These are phyloP conservation scores for Nomia melanderi DNA, from an alignment of 1,140 invertebrate species.

Conservation along the genomic window DNA sequence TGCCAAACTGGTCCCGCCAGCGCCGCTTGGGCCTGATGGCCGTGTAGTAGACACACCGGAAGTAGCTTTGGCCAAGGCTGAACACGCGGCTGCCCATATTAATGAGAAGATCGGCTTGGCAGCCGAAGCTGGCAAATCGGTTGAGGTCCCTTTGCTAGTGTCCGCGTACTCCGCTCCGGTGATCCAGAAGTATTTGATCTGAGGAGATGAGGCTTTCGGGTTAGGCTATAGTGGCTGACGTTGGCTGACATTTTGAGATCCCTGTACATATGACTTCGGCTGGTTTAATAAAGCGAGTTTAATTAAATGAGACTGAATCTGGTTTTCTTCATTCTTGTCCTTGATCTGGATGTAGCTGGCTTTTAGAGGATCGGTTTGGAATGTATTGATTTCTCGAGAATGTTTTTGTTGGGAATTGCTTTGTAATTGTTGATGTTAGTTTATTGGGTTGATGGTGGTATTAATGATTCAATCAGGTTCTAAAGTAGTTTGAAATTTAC, in stretches of 20 bases:
- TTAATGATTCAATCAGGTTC: too few relatives aligned
- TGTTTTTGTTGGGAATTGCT: too few relatives aligned
- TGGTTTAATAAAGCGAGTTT: constrained; percentile 6
- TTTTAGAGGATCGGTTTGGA: too few relatives aligned
- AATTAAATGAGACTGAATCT: neutral
- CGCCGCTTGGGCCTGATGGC: constrained; percentile 66
- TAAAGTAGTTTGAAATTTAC: too few relatives aligned
- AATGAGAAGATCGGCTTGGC: constrained; percentile 76
- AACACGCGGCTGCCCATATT: constrained; percentile 69
- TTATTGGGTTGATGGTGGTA: too few relatives aligned
- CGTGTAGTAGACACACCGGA: constrained; percentile 71
- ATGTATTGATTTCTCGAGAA: too few relatives aligned
- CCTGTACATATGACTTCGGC: constrained; percentile 7
- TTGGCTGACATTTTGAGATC: neutral
- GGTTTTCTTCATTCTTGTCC: neutral
- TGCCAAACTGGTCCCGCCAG: constrained; percentile 49
- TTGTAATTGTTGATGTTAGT: too few relatives aligned
- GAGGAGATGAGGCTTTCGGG: too few relatives aligned
- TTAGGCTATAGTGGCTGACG: neutral
- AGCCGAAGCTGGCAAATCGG: constrained; percentile 55
- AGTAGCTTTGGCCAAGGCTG: constrained; percentile 71
- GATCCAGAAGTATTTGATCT: constrained; percentile 5
- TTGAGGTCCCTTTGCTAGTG: constrained; percentile 41
- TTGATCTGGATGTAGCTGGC: too few relatives aligned
- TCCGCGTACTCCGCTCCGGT: constrained; percentile 30